Evolutionary conservation across 2,797 vertebrate genomes (phyloP), one percentile per base, ranked within the genome.

Genomic region (Brachyalestes nurse): DNA sequence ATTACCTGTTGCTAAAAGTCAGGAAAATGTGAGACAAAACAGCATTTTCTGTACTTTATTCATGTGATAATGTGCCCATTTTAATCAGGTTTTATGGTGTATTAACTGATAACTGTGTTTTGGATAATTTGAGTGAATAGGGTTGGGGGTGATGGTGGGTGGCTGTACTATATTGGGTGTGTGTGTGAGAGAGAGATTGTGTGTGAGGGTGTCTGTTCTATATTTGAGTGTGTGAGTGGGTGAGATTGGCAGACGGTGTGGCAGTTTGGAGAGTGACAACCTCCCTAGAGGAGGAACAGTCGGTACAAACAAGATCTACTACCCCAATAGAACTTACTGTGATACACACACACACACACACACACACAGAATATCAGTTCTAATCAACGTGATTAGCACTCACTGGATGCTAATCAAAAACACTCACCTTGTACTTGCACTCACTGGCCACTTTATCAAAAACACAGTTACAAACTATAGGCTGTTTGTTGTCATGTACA

Each of bases 211-310:
- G 28, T 81, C 10, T 60, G 77, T 75, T 51, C 10, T 51, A 14
- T 51, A 14, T 51, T 51, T 51, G 47, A 51, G 47, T 14, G 13
- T 51, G 47, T 51, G 47, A 51, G 47, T 51, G 47, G 47, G 47
- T 51, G 83, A 75, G 75, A 84, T 76, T 85, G 85, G 81, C 85
- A 83, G 81, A 53, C 64, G 34, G 74, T 78, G 75, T 66, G 19
- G 60, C 66, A 80, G 40, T 71, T 81, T 86, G 71, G 45, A 81
- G 81, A 83, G 53, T 64, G 67, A 79, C 83, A 71, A 69, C 45
- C 71, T 72, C 64, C 64, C 4, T 28, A 62, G 69, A 79, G 75
- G 72, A 72, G 62, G 28, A 76, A 77, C 77, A 73, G 55, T 77
- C 23, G 23, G 38, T 53, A 25, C 49, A 28, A 60, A 25, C 10